Base-by-base conservation (phyloP, 2,888 invertebrate species). In the Seladonia tumulorum region DNA sequence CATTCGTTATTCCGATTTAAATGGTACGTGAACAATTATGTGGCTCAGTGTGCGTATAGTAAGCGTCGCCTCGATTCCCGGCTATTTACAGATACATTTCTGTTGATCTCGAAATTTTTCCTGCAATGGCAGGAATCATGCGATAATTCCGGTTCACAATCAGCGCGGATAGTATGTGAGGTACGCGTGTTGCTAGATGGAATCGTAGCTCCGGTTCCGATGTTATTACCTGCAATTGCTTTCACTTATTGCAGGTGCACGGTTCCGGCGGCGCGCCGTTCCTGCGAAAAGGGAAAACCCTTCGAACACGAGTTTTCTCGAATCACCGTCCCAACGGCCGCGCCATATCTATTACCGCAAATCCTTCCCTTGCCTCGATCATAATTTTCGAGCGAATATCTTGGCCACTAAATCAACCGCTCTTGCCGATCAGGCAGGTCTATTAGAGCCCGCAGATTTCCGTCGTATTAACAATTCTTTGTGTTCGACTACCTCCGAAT, bases 221-320 rank as follows among this genome's bases (percentile, higher is more conserved):
- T 87, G 87, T 86, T 88, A 91, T 92, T 91, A 91, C 86, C 87
- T 81, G 86, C 91, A 89, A 90, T 91, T 90, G 91, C 90, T 85
- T 80, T 88, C 87, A 81, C 89, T 91, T 89, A 89, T 91, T 92
- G 88, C 86, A 82, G 87, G 79, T 87, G 85, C 87, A 87, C 87
- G 66, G 84, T 87, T 88, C 84, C 79, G 71, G 49, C 79, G 47
- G 60, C 42, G 81, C 70, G 22, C 39, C 72, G 57, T 75, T 45
- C 72, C 25, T 42, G n/a, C 47, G 45, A 76, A 77, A 76, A 35
- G 25, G 68, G 63, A 42, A 74, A 80, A 81, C 29, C 45, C 42
- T 12, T 39, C 4, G 42, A 71, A 49, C 49, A 60, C 22, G 35
- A 72, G 12, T 73, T 76, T 49, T 47, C 82, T 49, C n/a, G 70